A percentile compares a stretch with the other conserved stretches of the same genome.
Conservation (phyloP, 2,888 invertebrate species). For the Catocala fraxini region DNA sequence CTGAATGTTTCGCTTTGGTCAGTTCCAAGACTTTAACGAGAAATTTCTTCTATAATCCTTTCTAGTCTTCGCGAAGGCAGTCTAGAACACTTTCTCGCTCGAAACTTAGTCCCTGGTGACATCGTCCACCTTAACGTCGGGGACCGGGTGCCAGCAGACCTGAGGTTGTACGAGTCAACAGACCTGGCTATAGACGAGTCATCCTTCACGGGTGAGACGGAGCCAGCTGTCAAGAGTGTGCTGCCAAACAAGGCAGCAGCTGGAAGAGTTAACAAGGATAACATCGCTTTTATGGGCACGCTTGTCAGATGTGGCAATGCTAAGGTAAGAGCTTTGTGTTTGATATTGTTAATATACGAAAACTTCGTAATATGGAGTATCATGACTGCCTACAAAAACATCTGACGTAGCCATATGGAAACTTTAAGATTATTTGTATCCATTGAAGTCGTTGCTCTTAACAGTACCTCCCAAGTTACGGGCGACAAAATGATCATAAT, state of each 20-base stretch:
- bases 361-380: too few relatives aligned
- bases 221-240: slow-evolving; percentile 94
- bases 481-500: too few relatives aligned
- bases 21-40: not conserved
- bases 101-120: slow-evolving; percentile 99
- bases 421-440: too few relatives aligned
- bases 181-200: slow-evolving; percentile 99
- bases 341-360: too few relatives aligned
- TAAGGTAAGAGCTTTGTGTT: slow-evolving; percentile 88
- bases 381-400: too few relatives aligned
- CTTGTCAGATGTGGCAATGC: slow-evolving; percentile 98
- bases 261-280: slow-evolving; percentile 91
- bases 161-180: slow-evolving; percentile 96
- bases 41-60: slow-evolving; percentile 1
- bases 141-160: slow-evolving; percentile 98
- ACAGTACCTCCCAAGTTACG: too few relatives aligned
- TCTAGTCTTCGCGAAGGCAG: slow-evolving; percentile 94
- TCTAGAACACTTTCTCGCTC: slow-evolving; percentile 96
- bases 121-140: slow-evolving; percentile 97
- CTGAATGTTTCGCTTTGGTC: too few relatives aligned
- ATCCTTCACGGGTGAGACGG: slow-evolving; percentile 99
- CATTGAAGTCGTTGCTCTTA: too few relatives aligned
- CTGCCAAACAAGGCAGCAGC: slow-evolving; percentile 89
- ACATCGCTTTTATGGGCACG: slow-evolving; percentile 99
- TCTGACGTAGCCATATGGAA: too few relatives aligned